Base-by-base conservation (phyloP, 35 echinoderm and acorn worm species). In the Ptychodera flava region DNA sequence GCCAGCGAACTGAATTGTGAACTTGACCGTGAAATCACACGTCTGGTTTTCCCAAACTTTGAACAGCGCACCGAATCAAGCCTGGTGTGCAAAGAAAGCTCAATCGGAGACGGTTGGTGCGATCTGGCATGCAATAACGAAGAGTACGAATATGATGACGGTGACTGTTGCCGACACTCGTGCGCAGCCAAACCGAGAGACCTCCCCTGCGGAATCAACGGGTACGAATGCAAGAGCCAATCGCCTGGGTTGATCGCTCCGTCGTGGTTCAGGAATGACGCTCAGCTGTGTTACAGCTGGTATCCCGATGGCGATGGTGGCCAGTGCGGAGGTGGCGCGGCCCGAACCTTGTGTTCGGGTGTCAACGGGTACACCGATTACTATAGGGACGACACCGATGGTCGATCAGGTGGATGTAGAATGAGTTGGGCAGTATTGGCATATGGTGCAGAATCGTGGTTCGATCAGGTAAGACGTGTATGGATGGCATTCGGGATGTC, bases 291-390 rank as follows among this genome's bases (percentile, higher is more conserved):
- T 35, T 84, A 84, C 36, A 16, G 29, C 33, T 84, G 82, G 82
- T 84, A 84, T 34, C 31, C 82, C 36, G 82, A 84, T 34, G 82
- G 82, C 31, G 82, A 84, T 84, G 82, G 82, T 84, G 82, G 82
- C 31, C 82, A 84, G 36, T 84, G 82, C 29, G 82, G 82, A 35
- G 82, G 82, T 0, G 82, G 82, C 36, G 82, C 36, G 15, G 36
- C 31, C 36, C 31, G 31, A 33, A 6, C 6, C 28, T 34, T 84
- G 15, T 84, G 82, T 84, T 31, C 82, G 33, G 31, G 27, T 16
- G 36, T 35, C 27, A 34, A 35, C 36, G 28, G 31, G 28, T 84
- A 35, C 16, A 84, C 82, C 28, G 31, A 31, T 34, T 84, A 35
- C 82, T 84, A 84, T 35, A 84, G 82, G 36, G 82, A 84, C 36